Conservation (phyloP, 2,113 vertebrate species). For the Equus przewalskii region DNA sequence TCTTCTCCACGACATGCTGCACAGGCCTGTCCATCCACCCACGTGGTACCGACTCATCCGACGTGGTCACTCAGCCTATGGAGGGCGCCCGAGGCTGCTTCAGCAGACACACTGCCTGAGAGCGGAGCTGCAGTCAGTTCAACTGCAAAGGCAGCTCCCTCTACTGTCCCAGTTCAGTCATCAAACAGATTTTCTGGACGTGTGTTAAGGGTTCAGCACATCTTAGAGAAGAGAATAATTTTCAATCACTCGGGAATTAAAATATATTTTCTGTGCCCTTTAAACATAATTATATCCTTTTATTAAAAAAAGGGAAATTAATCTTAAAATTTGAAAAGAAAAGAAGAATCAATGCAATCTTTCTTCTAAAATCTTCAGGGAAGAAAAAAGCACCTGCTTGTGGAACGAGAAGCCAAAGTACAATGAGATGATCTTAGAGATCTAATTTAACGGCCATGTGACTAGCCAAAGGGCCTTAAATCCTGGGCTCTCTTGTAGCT, state of each 20-base stretch:
- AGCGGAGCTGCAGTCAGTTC: background rate
- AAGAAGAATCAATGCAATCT: background rate
- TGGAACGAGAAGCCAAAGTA: conserved; percentile 39
- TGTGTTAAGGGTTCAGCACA: background rate
- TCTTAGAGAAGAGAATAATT: conserved; percentile 18
- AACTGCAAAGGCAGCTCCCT: background rate
- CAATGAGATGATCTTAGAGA: background rate
- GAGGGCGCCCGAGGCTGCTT: background rate
- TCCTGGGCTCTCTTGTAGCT: background rate
- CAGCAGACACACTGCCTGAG: background rate
- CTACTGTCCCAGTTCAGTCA: background rate
- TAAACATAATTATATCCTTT: conserved; percentile 29
- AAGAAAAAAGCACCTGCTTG: background rate
- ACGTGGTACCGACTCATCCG: background rate
- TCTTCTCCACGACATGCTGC: background rate
- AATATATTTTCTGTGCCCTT: conserved; percentile 7
- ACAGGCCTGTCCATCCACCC: background rate
- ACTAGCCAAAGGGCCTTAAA: conserved; percentile 23
- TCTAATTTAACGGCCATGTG: background rate
- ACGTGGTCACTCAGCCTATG: background rate
- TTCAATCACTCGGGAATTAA: conserved; percentile 50
- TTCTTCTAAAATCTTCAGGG: conserved; percentile 51
- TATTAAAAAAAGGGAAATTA: conserved; percentile 57
- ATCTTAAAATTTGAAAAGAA: conserved; percentile 55
- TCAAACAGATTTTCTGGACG: conserved; percentile 33